Conservation (phyloP, 1,140 invertebrate species). For the Drosophila pruinosa region DNA sequence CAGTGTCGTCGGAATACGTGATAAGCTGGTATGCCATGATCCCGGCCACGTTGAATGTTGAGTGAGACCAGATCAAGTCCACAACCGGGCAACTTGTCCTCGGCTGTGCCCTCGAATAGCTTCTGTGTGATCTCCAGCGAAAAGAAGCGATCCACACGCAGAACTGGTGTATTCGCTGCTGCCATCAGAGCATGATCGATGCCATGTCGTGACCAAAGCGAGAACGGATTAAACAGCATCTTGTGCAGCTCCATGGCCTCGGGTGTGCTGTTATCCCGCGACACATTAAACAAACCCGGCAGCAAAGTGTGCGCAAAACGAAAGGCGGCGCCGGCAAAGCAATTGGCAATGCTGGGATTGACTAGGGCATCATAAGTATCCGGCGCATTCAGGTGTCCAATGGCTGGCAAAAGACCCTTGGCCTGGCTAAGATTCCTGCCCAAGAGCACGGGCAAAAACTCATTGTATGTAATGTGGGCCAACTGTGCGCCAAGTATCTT, state of each 20-base stretch:
- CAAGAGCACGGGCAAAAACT: constrained; percentile 92
- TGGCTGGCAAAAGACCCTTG: constrained; percentile 85
- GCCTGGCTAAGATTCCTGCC: constrained; percentile 86
- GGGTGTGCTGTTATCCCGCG: constrained; percentile 85
- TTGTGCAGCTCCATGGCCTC: constrained; percentile 89
- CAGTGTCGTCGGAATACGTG: constrained; percentile 90
- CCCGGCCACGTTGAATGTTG: constrained; percentile 93
- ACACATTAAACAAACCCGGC: constrained; percentile 88
- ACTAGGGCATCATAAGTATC: constrained; percentile 88
- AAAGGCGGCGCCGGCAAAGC: constrained; percentile 95
- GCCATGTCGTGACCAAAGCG: constrained; percentile 86
- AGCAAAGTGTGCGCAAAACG: constrained; percentile 95
- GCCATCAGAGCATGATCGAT: constrained; percentile 86
- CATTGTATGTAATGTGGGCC: constrained; percentile 94
- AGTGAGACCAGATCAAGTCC: constrained; percentile 93
- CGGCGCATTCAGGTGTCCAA: constrained; percentile 53
- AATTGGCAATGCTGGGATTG: constrained; percentile 93
- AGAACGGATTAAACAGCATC: constrained; percentile 93
- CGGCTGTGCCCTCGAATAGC: constrained; percentile 86
- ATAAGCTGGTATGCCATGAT: constrained; percentile 94
- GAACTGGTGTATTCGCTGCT: constrained; percentile 87
- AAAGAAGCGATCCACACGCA: constrained; percentile 88
- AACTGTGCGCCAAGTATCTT: constrained; percentile 92
- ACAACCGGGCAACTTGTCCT: constrained; percentile 83
- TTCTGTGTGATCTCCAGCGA: constrained; percentile 86